Base-by-base conservation (phyloP, 2,797 vertebrate species). In the Xerus rutilus region DNA sequence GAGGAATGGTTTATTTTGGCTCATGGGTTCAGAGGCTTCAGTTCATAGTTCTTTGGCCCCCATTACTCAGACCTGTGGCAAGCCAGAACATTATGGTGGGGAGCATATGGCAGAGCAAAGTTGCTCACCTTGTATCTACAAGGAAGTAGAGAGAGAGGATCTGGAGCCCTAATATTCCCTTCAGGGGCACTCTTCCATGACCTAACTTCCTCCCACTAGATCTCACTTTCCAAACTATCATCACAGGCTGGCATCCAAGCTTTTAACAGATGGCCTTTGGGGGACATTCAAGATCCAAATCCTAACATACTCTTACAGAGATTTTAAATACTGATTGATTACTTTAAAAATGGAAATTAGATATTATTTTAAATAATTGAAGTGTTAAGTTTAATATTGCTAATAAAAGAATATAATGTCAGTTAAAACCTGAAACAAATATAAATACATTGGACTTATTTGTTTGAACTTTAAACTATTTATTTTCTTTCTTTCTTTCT, bases 321-420 rank as follows among this genome's bases (percentile, higher is more conserved):
- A 54, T 32, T 45, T 95, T 45, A 89, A 1, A n/a, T 67, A n/a
- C 15, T 12, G 49, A 87, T 79, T 67, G 23, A 5, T 15, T 76
- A 32, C 65, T 65, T 90, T 86, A 20, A 83, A 92, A 94, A 89
- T 59, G 32, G 39, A 45, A 92, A 69, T 21, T 89, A 20, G 20
- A 39, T 14, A 57, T 64, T 74, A 32, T 84, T 93, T 95, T 93
- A 79, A 89, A 54, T 25, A 76, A 57, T 8, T 47, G 13, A 67
- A 23, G 4, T 64, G 7, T 72, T 82, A 69, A 47, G 21, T 43
- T 78, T 77, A 78, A 62, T 43, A 11, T 47, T 57, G 21, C 45
- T 65, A 52, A n/a, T n/a, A 72, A 45, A 91, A 32, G 23, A 39
- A 92, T 30, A 6, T 7, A 79, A 7, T 49, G 59, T 23, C 30